A percentile compares a stretch with the other conserved stretches of the same genome.
These are phyloP conservation scores for Metopolophium dirhodum DNA, from an alignment of 1,140 invertebrate species.

Conservation along the genomic window DNA sequence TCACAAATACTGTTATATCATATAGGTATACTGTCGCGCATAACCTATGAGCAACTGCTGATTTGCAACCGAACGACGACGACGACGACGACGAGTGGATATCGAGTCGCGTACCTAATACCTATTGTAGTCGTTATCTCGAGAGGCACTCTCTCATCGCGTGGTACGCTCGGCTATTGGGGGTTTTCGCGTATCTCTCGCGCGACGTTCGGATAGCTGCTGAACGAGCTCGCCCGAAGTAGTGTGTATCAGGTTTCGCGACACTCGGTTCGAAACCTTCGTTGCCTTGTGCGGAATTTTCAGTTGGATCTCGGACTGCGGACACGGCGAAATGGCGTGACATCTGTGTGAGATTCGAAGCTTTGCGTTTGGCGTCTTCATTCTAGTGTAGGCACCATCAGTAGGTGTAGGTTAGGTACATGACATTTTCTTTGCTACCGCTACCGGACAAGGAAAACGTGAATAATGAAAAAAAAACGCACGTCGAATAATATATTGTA, in stretches of 20 bases:
- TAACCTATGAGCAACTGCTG: not conserved
- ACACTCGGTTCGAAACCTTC: not conserved
- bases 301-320: not conserved
- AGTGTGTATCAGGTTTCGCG: not conserved
- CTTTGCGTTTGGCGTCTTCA: not conserved
- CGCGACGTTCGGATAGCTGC: not conserved
- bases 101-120: not conserved
- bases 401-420: not conserved
- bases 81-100: not conserved
- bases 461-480: not conserved
- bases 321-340: not conserved
- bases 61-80: not conserved
- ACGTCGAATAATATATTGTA: constrained; percentile 8
- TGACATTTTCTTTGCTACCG: not conserved
- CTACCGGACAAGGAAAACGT: not conserved
- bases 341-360: not conserved
- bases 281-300: not conserved
- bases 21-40: not conserved
- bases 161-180: not conserved
- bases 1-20: not conserved
- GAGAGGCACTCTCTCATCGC: not conserved
- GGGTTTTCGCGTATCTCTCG: not conserved
- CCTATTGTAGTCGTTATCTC: not conserved
- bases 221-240: not conserved
- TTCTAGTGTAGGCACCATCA: not conserved